Evolutionary conservation across 92 coral and sea anemone genomes (phyloP), one percentile per base, ranked within the genome.

Genomic region (Porites evermanni): DNA sequence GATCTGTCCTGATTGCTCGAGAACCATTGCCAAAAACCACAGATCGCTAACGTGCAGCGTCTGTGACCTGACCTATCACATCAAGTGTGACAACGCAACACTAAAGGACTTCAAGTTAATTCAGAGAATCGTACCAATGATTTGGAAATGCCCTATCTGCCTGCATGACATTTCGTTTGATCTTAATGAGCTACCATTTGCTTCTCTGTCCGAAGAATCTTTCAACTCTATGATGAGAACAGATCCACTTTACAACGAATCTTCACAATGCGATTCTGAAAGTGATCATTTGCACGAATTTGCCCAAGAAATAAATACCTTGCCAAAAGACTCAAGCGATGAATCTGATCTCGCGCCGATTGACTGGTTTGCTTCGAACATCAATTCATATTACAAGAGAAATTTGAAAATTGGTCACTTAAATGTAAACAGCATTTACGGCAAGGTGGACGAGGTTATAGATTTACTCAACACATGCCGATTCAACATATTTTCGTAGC

Each of bases 151-250:
- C 32, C 2, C 32, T 26, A 26, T 26, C 38, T 32, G 38, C 38
- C 19, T 67, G 64, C 85, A 67, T 44, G 24, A 67, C 75, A 80
- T 68, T 80, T 67, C 76, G 77, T 76, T 80, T n/a, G 85, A 80
- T 80, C 19, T 67, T 29, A 80, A 67, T 20, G 85, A 67, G 77
- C 85, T 80, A 67, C 85, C 77, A 8, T 67, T 80, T 67, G 66
- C 85, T 67, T 80, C 85, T 67, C 85, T 65, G 85, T 67, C 85
- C 44, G 76, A 80, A 80, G 75, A 51, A 80, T 80, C 77, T 38
- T 80, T 80, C 68, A 80, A 80, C 76, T 80, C 77, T 80, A 67
- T 64, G 50, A 66, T 38, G 63, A 67, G 85, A 80, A 80, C 77
- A 66, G 85, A 67, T 53, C 85, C 85, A 80, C 64, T 64, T 80